Conservation (phyloP, 1,140 invertebrate species). For the Bilobella aurantiaca region DNA sequence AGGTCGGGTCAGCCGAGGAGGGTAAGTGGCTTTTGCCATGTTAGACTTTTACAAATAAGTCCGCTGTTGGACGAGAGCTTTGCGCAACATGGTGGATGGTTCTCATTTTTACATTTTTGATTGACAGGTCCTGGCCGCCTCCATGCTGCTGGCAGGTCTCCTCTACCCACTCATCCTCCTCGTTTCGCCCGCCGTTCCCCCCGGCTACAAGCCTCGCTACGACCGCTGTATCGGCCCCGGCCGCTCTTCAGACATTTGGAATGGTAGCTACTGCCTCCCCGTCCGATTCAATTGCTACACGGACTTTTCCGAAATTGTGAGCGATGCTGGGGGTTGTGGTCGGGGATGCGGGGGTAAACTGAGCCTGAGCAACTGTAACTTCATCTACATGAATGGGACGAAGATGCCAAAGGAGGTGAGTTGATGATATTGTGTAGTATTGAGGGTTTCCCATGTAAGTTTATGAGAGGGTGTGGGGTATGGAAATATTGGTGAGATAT, state of each 20-base stretch:
- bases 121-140: constrained; percentile 25
- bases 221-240: constrained; percentile 12
- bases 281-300: constrained; percentile 20
- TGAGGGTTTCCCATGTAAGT: no score
- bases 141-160: constrained; percentile 26
- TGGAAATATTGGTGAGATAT: no score
- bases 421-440: no score
- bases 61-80: no score
- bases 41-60: no score
- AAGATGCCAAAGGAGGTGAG: no score
- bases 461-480: no score
- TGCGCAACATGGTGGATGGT: no score
- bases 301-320: constrained; percentile 21
- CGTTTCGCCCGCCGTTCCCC: constrained; percentile 24
- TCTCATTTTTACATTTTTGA: not conserved
- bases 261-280: constrained; percentile 23
- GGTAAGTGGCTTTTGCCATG: no score
- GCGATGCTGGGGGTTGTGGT: constrained; percentile 19
- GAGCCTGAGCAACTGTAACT: constrained; percentile 28
- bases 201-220: constrained; percentile 14
- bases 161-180: constrained; percentile 26
- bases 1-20: constrained; percentile 30
- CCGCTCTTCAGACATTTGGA: no score
- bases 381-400: no score
- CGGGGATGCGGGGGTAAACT: constrained; percentile 26